Conservation (phyloP, 2,888 invertebrate genomes). For the Ormyrus labotus region DNA sequence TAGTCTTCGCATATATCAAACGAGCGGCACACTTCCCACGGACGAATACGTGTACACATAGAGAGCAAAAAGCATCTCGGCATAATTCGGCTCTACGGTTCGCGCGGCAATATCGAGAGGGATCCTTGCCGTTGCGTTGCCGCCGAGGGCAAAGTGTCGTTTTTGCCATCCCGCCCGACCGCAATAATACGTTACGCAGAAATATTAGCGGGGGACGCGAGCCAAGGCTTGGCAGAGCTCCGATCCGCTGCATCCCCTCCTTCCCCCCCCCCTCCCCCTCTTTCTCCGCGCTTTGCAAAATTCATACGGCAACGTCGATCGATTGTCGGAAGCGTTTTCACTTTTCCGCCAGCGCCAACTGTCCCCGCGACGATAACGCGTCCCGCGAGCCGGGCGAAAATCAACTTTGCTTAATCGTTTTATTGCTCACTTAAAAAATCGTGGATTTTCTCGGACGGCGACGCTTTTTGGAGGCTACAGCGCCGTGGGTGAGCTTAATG, state of each 20-base stretch:
- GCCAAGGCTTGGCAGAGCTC: slow-evolving; percentile 41
- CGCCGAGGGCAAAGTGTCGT: slow-evolving; percentile 22
- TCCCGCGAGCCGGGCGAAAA: neutral
- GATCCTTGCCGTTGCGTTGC: neutral
- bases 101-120: neutral
- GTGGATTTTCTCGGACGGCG: no score
- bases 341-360: slow-evolving; percentile 20
- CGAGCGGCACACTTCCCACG: no score
- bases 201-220: slow-evolving; percentile 34
- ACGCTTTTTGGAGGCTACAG: no score
- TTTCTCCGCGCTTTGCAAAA: slow-evolving; percentile 22
- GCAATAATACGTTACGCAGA: slow-evolving; percentile 40
- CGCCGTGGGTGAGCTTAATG: no score
- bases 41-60: neutral
- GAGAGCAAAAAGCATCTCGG: neutral
- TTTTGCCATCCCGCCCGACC: slow-evolving; percentile 21
- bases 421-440: neutral
- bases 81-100: no score
- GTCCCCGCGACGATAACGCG: slow-evolving; percentile 21
- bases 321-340: slow-evolving; percentile 36
- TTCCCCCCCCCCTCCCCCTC: neutral
- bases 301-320: slow-evolving; percentile 30
- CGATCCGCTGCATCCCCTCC: neutral
- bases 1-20: no score
- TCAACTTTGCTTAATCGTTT: slow-evolving; percentile 31